Evolutionary conservation across 2,888 invertebrate species (phyloP).

Genomic region (Mythimna vitellina): DNA sequence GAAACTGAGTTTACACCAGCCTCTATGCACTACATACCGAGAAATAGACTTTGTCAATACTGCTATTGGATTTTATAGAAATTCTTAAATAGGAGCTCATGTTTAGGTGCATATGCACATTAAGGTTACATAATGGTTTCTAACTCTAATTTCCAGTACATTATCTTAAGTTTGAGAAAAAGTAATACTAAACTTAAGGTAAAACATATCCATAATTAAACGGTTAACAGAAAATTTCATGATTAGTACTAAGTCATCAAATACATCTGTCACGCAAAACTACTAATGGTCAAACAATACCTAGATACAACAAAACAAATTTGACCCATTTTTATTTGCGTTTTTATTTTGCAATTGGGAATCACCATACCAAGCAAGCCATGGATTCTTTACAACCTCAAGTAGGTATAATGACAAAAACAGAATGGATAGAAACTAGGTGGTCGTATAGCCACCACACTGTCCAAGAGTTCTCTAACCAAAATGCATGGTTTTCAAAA

Average conservation of each 20-base stretch:
- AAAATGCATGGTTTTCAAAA: not conserved
- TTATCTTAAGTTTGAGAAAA: not conserved
- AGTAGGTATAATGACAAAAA: not conserved
- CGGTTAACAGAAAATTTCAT: not conserved
- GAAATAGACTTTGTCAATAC: conserved; percentile 63
- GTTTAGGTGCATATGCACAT: not conserved
- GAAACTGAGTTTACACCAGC: conserved; percentile 71
- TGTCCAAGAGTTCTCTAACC: not conserved
- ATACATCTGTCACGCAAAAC: conserved; percentile 7
- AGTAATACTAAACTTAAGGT: not conserved
- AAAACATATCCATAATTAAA: not conserved
- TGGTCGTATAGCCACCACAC: not conserved
- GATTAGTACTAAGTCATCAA: conserved; percentile 13
- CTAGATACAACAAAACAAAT: not conserved
- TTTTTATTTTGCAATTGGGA: no score
- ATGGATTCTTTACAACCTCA: not conserved
- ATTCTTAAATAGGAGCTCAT: conserved; percentile 19
- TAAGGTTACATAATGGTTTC: not conserved
- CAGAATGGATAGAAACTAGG: not conserved
- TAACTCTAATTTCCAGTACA: not conserved
- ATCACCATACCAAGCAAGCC: not conserved
- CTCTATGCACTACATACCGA: conserved; percentile 66
- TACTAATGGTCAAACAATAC: conserved; percentile 9
- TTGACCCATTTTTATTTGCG: no score
- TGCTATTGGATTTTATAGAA: conserved; percentile 40